Evolutionary conservation across 2,113 vertebrate species (phyloP).

Genomic region (Uropsilus gracilis): DNA sequence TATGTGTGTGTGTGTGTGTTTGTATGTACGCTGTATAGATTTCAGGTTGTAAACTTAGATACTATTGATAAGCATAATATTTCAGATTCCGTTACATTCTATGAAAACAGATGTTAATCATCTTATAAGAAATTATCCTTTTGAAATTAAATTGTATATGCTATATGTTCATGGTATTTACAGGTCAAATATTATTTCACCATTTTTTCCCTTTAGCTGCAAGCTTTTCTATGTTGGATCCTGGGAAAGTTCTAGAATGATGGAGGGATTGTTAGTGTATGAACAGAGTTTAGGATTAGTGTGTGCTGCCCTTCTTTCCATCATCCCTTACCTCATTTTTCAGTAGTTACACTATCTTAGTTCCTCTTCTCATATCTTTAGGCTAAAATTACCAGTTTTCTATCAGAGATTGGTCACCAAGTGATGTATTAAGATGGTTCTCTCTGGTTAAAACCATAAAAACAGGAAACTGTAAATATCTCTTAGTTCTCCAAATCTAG

Average conservation of each 20-base stretch:
- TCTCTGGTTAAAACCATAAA: neutral
- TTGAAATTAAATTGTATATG: neutral
- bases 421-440: neutral
- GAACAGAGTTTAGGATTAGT: neutral
- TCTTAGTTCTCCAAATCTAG: neutral
- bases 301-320: neutral
- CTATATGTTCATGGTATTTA: neutral
- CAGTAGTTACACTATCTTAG: neutral
- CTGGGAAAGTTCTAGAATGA: neutral
- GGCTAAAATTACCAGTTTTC: neutral
- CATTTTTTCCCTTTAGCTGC: neutral
- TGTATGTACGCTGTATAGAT: neutral
- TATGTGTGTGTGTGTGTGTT: neutral
- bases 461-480: rapidly evolving
- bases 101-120: neutral
- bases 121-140: neutral
- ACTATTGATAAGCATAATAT: neutral
- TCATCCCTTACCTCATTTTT: neutral
- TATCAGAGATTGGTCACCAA: neutral
- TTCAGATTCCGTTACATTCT: neutral
- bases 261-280: neutral
- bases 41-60: neutral
- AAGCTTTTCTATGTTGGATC: neutral
- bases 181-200: neutral
- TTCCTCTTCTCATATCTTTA: neutral